These are phyloP conservation scores for Drosophila ficusphila DNA, from an alignment of 1,140 invertebrate species.

Conservation along the genomic window DNA sequence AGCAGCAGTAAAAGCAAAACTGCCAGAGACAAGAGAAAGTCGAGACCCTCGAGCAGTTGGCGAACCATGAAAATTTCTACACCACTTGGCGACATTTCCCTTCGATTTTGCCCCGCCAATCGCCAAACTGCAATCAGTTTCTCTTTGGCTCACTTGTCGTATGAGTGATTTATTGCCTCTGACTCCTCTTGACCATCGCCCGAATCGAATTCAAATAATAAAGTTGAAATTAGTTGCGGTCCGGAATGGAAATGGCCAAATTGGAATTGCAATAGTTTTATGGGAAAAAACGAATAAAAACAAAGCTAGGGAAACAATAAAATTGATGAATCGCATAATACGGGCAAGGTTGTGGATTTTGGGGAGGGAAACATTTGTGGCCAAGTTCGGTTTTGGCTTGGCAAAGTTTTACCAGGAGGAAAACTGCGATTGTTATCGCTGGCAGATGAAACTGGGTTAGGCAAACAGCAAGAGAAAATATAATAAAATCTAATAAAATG, in stretches of 20 bases:
- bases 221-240: conserved; percentile 81
- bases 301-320: conserved; percentile 46
- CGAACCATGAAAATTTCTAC: conserved; percentile 57
- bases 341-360: neutral
- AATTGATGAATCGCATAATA: conserved; percentile 64
- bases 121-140: conserved; percentile 2
- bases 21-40: conserved; percentile 10
- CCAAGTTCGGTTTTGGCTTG: neutral
- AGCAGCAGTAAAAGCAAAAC: conserved; percentile 12
- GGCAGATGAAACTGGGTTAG: neutral
- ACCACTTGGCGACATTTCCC: conserved; percentile 33
- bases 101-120: neutral
- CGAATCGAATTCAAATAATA: conserved; percentile 62
- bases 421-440: neutral
- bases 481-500: neutral
- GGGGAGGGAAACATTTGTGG: conserved; percentile 1
- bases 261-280: conserved; percentile 59
- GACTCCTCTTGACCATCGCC: conserved; percentile 42
- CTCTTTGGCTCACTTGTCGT: conserved; percentile 54
- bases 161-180: conserved; percentile 72
- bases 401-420: conserved; percentile 6
- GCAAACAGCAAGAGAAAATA: neutral
- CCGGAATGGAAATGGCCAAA: conserved; percentile 64
- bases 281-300: conserved; percentile 12
- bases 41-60: conserved; percentile 19